Evolutionary conservation across 2,888 invertebrate genomes (phyloP), one percentile per base, ranked within the genome.

Genomic region (Rhimphoctona megacephalus): DNA sequence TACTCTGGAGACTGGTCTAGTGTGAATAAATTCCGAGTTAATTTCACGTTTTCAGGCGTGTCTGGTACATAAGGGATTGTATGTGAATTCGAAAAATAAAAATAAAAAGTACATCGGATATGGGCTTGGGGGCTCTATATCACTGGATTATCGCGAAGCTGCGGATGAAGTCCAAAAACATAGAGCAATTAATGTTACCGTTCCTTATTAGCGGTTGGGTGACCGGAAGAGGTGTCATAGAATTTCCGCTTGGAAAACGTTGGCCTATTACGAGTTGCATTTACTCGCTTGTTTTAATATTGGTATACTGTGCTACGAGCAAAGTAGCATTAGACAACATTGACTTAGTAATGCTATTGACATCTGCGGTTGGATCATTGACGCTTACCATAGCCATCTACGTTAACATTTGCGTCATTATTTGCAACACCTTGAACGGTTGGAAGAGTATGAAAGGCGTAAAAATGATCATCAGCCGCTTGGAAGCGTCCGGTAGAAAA

Each of bases 171-270:
- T 36, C 52, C 5, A 84, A 72, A 17, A 73, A 67, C 14, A 46
- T 88, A 11, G n/a, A 73, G 8, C 57, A 83, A 72, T 69, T 78
- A 52, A 70, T 86, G 52, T 39, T 83, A 9, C 88, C 88, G 2
- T 46, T 74, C 33, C 66, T 14, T 19, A 57, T 87, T 7, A 46
- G 64, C 19, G 85, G 85, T 25, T 90, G 89, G 88, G 43, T 88
- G 8, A 80, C 86, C 0, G 90, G 90, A 25, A 78, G 88, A 36
- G 89, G 87, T 36, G 79, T 88, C 8, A 74, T 90, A 4, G 88
- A 90, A 67, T 85, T 86, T 83, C 89, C 90, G 11, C 30, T 86
- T 1, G 88, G 89, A 14, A 83, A 49, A 33, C 87, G 79, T 9
- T 87, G 84, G 80, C 89, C 85, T 7, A 46, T 76, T 3, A 5